phyloP scores from a whole-genome alignment of 2,113 vertebrate species.

The Silurus glanis region DNA sequence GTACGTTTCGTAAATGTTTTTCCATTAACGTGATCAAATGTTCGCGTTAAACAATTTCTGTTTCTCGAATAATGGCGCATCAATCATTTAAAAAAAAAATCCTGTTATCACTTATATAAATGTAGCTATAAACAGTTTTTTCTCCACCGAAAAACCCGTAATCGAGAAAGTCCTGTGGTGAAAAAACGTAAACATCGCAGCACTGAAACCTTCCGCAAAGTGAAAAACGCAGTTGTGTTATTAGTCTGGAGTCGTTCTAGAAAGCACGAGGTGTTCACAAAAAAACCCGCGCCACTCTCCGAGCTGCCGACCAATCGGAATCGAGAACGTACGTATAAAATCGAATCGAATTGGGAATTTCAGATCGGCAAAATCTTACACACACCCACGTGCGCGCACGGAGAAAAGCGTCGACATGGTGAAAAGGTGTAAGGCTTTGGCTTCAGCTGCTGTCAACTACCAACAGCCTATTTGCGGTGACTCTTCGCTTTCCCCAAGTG shows the following conservation, averaged over 20 bases:
- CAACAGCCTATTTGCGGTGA: conserved; percentile 33
- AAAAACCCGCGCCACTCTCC: not conserved
- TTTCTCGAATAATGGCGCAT: no score
- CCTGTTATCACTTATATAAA: no score
- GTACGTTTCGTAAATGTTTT: not conserved
- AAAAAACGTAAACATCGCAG: not conserved
- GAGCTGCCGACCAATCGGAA: not conserved
- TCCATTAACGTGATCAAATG: not conserved
- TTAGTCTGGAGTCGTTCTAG: not conserved
- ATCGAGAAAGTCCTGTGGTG: no score
- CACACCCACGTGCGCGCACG: no score
- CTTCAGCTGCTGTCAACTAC: conserved; percentile 38
- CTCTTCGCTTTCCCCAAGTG: conserved; percentile 27
- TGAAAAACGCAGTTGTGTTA: not conserved
- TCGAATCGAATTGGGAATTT: no score
- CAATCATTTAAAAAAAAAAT: no score
- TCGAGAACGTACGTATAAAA: no score
- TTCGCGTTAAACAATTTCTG: not conserved
- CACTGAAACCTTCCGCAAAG: not conserved
- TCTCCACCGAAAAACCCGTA: not conserved
- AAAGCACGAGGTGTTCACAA: not conserved
- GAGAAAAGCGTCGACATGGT: not conserved
- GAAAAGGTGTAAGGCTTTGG: conserved; percentile 34
- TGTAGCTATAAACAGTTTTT: not conserved
- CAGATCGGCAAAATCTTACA: no score